Conservation (phyloP, 1,140 invertebrate genomes). For the Theocolax elegans region DNA sequence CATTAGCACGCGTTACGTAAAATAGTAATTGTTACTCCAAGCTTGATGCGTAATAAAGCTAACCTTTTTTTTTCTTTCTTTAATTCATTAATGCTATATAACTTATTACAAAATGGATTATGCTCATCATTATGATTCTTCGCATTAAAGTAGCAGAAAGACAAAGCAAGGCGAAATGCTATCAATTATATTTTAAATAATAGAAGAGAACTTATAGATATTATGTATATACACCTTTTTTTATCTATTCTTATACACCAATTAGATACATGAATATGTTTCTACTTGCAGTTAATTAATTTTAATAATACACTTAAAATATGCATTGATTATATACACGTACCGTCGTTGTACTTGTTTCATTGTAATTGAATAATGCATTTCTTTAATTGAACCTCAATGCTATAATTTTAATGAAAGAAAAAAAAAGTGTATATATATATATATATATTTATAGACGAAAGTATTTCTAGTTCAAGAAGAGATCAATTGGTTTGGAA, state of each 20-base stretch:
- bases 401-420: neutral
- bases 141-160: neutral
- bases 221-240: neutral
- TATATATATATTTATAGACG: neutral
- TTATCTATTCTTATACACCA: neutral
- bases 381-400: neutral
- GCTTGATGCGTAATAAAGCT: constrained; percentile 9
- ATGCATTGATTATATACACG: neutral
- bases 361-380: neutral
- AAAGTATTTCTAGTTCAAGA: neutral
- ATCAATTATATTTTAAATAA: constrained; percentile 9
- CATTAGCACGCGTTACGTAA: no score
- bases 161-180: constrained; percentile 1
- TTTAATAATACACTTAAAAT: neutral
- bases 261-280: neutral
- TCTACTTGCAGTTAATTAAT: no score
- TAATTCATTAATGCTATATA: constrained; percentile 10
- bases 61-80: constrained; percentile 22
- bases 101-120: constrained; percentile 35
- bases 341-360: neutral
- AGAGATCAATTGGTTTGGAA: no score
- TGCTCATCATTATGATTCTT: neutral
- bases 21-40: no score
- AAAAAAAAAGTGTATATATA: neutral
- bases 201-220: neutral